Evolutionary conservation across 2,113 vertebrate genomes (phyloP).

Genomic region (Istiophorus platypterus): DNA sequence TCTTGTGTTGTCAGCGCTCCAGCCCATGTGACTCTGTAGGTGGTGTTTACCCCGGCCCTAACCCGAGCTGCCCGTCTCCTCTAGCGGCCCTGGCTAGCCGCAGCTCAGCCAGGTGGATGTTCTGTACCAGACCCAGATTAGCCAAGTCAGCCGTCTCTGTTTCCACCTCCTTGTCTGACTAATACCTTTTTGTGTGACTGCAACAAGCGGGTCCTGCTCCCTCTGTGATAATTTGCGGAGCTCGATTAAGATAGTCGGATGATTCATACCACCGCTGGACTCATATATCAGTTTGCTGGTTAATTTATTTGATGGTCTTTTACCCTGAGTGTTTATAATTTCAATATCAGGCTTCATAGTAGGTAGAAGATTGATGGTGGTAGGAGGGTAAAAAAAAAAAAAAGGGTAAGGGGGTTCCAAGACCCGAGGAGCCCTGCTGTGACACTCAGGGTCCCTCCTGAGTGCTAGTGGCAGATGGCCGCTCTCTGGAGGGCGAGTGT

Average conservation of each 20-base stretch:
- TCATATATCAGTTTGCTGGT: neutral
- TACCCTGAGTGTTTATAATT: neutral
- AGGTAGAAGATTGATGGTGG: too few species aligned
- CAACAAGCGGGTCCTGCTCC: neutral
- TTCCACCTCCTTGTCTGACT: slow-evolving; percentile 38
- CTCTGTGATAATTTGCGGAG: neutral
- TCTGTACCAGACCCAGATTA: slow-evolving; percentile 77
- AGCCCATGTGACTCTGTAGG: slow-evolving; percentile 52
- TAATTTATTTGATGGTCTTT: neutral
- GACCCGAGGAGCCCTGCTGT: slow-evolving; percentile 20
- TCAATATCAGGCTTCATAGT: neutral
- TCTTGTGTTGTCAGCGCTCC: slow-evolving; percentile 18
- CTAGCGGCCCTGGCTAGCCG: slow-evolving; percentile 9
- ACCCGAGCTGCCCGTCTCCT: slow-evolving; percentile 20
- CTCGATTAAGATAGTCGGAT: slow-evolving; percentile 10
- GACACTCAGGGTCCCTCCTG: slow-evolving; percentile 20
- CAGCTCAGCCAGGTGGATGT: slow-evolving; percentile 76
- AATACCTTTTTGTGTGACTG: slow-evolving; percentile 56
- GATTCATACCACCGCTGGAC: neutral
- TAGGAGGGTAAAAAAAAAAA: neutral
- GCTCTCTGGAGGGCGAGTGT: slow-evolving; percentile 25
- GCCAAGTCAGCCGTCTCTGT: slow-evolving; percentile 67
- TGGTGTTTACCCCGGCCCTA: slow-evolving; percentile 49
- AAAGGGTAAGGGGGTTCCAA: neutral
- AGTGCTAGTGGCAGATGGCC: slow-evolving; percentile 59